These are phyloP conservation scores for Oreochromis grahami DNA, from an alignment of 2,797 vertebrate species.

Conservation along the genomic window DNA sequence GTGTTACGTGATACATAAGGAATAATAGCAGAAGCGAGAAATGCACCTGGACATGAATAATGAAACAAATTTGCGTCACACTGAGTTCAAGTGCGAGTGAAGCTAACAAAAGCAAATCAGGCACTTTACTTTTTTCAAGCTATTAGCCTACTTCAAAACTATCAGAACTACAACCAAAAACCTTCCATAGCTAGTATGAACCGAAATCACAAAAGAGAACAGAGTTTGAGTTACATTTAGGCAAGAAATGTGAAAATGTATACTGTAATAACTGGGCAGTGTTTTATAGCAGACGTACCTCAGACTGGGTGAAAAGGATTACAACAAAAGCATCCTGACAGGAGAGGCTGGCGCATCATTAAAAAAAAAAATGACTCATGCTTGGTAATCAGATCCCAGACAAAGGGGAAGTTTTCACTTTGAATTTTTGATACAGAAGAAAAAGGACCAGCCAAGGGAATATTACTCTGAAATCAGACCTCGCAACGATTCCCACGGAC, in stretches of 20 bases:
- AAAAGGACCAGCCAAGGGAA: constrained; percentile 41
- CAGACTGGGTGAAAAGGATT: constrained; percentile 46
- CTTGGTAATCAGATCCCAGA: constrained; percentile 62
- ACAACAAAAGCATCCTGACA: constrained; percentile 67
- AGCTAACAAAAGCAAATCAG: constrained; percentile 41
- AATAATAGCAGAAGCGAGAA: constrained; percentile 35
- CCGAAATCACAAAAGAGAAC: constrained; percentile 51
- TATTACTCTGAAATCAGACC: constrained; percentile 59
- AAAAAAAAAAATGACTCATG: constrained; percentile 63
- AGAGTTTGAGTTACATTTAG: constrained; percentile 59
- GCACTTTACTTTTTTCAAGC: constrained; percentile 27
- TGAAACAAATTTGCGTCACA: constrained; percentile 47
- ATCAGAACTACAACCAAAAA: constrained; percentile 59
- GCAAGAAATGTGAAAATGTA: constrained; percentile 64
- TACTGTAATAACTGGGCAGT: constrained; percentile 51
- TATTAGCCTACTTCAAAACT: constrained; percentile 21
- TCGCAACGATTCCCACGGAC: constrained; percentile 55
- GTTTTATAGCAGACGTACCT: constrained; percentile 52
- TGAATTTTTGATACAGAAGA: constrained; percentile 58
- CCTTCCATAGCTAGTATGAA: constrained; percentile 41
- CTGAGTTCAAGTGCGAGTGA: constrained; percentile 30
- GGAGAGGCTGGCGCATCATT: constrained; percentile 46
- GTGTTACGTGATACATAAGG: constrained; percentile 46
- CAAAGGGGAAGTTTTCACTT: constrained; percentile 66
- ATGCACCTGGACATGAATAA: constrained; percentile 60